These are phyloP conservation scores for Periphyllus acericola DNA, from an alignment of 2,888 invertebrate genomes.

Conservation along the genomic window DNA sequence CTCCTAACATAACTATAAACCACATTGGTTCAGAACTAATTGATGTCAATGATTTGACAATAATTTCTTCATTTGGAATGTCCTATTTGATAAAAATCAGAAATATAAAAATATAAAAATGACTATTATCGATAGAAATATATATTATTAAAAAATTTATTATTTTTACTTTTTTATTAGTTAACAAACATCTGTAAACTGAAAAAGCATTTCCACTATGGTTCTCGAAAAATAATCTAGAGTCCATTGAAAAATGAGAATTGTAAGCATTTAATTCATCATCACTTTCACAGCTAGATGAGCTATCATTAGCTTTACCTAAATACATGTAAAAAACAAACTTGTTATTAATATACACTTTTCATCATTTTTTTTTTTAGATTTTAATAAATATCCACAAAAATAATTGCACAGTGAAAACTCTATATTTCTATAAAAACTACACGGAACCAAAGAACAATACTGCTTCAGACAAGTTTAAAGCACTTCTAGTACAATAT, in stretches of 20 bases:
- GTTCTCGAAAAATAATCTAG: conserved; percentile 67
- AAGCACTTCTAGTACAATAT: too few species aligned
- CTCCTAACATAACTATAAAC: conserved; percentile 84
- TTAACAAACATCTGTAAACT: conserved; percentile 55
- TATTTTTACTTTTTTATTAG: conserved; percentile 44
- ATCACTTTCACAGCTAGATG: conserved; percentile 59
- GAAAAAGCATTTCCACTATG: conserved; percentile 66
- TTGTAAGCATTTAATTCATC: conserved; percentile 59
- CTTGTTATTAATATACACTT: not conserved
- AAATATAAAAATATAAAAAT: not conserved
- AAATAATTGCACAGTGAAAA: not conserved
- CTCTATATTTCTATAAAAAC: too few species aligned
- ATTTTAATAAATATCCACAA: not conserved
- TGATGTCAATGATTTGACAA: conserved; percentile 23
- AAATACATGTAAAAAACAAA: conserved; percentile 36
- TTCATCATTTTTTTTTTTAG: not conserved
- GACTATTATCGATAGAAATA: not conserved
- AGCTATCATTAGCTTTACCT: conserved; percentile 52
- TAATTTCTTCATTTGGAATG: conserved; percentile 37
- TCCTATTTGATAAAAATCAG: conserved; percentile 22
- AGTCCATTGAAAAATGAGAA: conserved; percentile 66
- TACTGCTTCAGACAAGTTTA: too few species aligned
- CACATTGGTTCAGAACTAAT: conserved; percentile 70
- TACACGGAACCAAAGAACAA: too few species aligned
- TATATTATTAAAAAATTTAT: conserved; percentile 5